phyloP scores from a whole-genome alignment of 2,797 vertebrate genomes.

The Sebastes wilsoni region DNA sequence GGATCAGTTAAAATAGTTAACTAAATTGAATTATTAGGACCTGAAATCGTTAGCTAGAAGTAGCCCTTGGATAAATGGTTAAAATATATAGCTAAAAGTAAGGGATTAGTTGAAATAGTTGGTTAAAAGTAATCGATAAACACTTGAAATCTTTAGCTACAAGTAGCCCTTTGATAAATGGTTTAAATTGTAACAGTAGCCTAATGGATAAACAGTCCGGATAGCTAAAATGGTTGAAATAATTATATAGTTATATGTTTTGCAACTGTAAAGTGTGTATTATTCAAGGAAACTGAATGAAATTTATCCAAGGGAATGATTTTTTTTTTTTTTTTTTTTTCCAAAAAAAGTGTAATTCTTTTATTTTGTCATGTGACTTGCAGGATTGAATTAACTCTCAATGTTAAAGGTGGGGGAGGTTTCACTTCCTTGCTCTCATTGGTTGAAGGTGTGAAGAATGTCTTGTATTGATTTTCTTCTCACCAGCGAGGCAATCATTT shows the following conservation, averaged over 20 bases:
- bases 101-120: too few relatives aligned
- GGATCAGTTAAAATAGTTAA: too few relatives aligned
- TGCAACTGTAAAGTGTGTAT: not conserved
- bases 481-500: slow-evolving; percentile 49
- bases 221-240: too few relatives aligned
- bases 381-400: slow-evolving; percentile 47
- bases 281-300: not conserved
- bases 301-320: not conserved
- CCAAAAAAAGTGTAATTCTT: not conserved
- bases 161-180: not conserved
- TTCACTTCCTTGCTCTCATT: slow-evolving; percentile 12
- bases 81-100: not conserved
- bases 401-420: slow-evolving; percentile 2
- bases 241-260: not conserved
- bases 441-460: slow-evolving; percentile 43
- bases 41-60: too few relatives aligned
- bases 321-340: too few relatives aligned
- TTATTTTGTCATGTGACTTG: not conserved
- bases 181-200: not conserved
- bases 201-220: too few relatives aligned
- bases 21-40: too few relatives aligned
- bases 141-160: too few relatives aligned
- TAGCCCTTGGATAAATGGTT: not conserved
- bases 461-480: slow-evolving; percentile 30
- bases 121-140: too few relatives aligned